Base-by-base conservation (phyloP, 2,888 invertebrate species). In the Stratiomys singularior region DNA sequence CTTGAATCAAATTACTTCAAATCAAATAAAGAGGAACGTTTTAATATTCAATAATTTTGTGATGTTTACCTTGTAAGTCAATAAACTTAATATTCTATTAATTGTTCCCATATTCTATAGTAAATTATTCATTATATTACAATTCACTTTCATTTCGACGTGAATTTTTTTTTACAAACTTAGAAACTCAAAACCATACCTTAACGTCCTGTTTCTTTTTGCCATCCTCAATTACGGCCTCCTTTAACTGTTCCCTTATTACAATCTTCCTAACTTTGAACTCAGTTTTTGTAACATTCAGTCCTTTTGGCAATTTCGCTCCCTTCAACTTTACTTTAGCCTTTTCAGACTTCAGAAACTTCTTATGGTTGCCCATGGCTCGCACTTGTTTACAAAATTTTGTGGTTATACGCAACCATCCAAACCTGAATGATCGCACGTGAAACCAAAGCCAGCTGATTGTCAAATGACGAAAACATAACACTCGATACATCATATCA, bases 261-360 rank as follows among this genome's bases (percentile, higher is more conserved):
- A 95, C 89, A 81, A 98, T 96, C 84, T 96, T 94, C 83, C 94
- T 94, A 0, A 96, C 91, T 89, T 96, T 96, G 83, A 98, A 97
- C 82, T 93, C 92, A 0, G 96, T 93, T 85, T 96, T 93, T 0
- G 97, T 97, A 3, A 95, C 92, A 90, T 97, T 98, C 74, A 93
- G 91, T 7, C 96, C 96, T 88, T 95, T 97, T 0, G 94, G 94
- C 74, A 97, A 86, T 86, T 93, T 91, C 78, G 93, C 93, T 23
- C 91, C 90, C 87, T 96, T 97, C 44, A 97, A 86, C 85, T 97
- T 96, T 0, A 94, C 93, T 89, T 97, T 98, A 0, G 94, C 91
- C 84, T 95, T 97, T 85, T 97, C 97, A 0, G 93, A 90, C 82
- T 94, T 94, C 2, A 94, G 87, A 82, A 92, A 90, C 83, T 94